These are phyloP conservation scores for Cassiopea xamachana DNA, from an alignment of 30 jellyfish, hydroid and myxozoan species.

Conservation along the genomic window DNA sequence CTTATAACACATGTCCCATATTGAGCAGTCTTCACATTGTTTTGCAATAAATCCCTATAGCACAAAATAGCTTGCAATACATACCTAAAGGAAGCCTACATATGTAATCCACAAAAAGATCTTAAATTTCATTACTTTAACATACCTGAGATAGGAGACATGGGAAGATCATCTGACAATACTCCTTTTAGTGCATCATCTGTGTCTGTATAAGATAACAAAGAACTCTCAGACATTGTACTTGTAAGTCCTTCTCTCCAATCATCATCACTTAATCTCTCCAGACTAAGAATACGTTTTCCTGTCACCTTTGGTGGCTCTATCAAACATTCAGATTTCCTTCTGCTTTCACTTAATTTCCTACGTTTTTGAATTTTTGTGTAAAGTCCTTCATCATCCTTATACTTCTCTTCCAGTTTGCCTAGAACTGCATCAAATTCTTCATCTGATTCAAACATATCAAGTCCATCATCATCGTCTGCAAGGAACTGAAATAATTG, in stretches of 20 bases:
- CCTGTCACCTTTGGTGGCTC: neutral
- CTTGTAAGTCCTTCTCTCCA: conserved; percentile 48
- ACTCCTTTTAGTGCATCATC: conserved; percentile 67
- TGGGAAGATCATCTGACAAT: conserved; percentile 58
- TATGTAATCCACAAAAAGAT: neutral
- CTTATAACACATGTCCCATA: too few species aligned
- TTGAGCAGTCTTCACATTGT: too few species aligned
- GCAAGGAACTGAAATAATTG: conserved; percentile 90
- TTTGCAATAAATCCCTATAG: too few species aligned
- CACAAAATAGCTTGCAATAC: too few species aligned
- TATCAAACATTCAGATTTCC: conserved; percentile 22
- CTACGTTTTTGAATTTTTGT: conserved; percentile 57
- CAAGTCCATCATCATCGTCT: conserved; percentile 86
- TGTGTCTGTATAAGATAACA: conserved; percentile 60
- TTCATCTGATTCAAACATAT: conserved; percentile 92
- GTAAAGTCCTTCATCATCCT: conserved; percentile 36
- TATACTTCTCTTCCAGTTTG: conserved; percentile 66
- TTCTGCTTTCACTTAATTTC: conserved; percentile 36
- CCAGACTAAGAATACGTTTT: conserved; percentile 2
- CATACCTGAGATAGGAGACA: conserved; percentile 63
- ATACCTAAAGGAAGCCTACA: too few species aligned
- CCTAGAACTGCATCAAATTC: conserved; percentile 85
- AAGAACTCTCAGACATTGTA: conserved; percentile 60
- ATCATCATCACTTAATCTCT: conserved; percentile 25
- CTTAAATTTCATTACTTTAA: neutral